Percentiles rank a stretch among this genome's conserved stretches.
Conservation (phyloP, 2,888 invertebrate genomes). For the Tholera decimalis region DNA sequence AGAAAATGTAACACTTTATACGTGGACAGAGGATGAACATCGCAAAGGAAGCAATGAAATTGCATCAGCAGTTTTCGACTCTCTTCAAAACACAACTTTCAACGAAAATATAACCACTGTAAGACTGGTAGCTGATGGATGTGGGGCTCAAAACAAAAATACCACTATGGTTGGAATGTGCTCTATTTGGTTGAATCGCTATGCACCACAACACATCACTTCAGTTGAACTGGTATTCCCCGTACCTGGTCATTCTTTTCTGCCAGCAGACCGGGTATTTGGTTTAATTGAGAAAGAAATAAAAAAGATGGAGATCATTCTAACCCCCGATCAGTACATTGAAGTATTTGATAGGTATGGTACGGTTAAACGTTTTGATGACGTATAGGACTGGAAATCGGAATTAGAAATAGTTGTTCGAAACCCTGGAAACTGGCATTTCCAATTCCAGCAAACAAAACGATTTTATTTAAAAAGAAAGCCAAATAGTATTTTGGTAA, state of each 20-base stretch:
- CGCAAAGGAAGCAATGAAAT: slow-evolving; percentile 65
- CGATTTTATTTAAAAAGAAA: slow-evolving; percentile 40
- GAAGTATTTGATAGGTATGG: slow-evolving; percentile 42
- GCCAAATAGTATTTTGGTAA: too few species aligned
- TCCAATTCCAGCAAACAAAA: slow-evolving; percentile 45
- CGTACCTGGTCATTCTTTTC: slow-evolving; percentile 59
- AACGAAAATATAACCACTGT: background rate
- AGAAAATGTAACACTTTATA: slow-evolving; percentile 58
- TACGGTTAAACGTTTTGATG: slow-evolving; percentile 12
- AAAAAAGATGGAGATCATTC: slow-evolving; percentile 44
- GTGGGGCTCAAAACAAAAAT: slow-evolving; percentile 64
- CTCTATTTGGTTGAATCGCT: too few species aligned
- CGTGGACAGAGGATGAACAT: slow-evolving; percentile 62
- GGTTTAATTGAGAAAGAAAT: slow-evolving; percentile 42
- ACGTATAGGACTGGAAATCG: slow-evolving; percentile 38
- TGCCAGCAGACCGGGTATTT: slow-evolving; percentile 60
- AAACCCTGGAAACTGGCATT: slow-evolving; percentile 53
- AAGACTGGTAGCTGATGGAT: slow-evolving; percentile 16
- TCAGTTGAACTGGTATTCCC: slow-evolving; percentile 55
- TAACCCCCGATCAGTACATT: slow-evolving; percentile 41
- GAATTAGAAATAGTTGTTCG: too few species aligned
- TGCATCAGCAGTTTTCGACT: slow-evolving; percentile 59
- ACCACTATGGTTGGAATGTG: too few species aligned
- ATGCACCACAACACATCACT: too few species aligned
- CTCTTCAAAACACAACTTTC: slow-evolving; percentile 3